Evolutionary conservation across 2,113 vertebrate species (phyloP), one percentile per base, ranked within the genome.

Genomic region (Hirundichthys speculiger): DNA sequence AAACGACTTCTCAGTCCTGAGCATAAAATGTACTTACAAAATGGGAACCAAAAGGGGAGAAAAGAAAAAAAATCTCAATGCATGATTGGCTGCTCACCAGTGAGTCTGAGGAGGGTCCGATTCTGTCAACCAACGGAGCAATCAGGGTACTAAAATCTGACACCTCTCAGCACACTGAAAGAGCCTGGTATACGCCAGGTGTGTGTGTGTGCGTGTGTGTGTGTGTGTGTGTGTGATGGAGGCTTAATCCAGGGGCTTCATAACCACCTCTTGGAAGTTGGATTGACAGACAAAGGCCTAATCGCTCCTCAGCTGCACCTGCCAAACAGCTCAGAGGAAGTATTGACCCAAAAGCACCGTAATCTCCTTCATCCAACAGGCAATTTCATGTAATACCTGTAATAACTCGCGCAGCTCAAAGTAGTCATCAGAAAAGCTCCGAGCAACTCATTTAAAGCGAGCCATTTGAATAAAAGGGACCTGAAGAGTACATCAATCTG

Each of bases 351-450:
- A 94, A 97, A 92, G 93, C 94, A 92, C 93, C 92, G 83, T 96
- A 95, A 96, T 95, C 95, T 93, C 94, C 94, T 96, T 94, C 95
- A 95, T 93, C 95, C 93, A 96, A 96, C 95, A 93, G 93, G 93
- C 95, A 97, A 96, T 98, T 98, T 96, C 94, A 93, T 93, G 92
- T 97, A 98, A 98, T 98, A 94, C 95, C 96, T 96, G 94, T 96
- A 98, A 98, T 98, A 96, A 90, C 91, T 84, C 94, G 94, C 95
- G 98, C 92, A 95, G 89, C 93, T 94, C 95, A 92, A 94, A 95
- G 95, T 92, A 93, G 93, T 94, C 93, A 91, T 95, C 94, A 93
- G 66, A 94, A 91, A 93, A 77, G 94, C 93, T 88, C 86, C 0
- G 63, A 92, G 92, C 91, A 92, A 94, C 94, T 94, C 94, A 93